phyloP scores from a whole-genome alignment of 2,888 invertebrate species.

The Platerodrilus igneus region DNA sequence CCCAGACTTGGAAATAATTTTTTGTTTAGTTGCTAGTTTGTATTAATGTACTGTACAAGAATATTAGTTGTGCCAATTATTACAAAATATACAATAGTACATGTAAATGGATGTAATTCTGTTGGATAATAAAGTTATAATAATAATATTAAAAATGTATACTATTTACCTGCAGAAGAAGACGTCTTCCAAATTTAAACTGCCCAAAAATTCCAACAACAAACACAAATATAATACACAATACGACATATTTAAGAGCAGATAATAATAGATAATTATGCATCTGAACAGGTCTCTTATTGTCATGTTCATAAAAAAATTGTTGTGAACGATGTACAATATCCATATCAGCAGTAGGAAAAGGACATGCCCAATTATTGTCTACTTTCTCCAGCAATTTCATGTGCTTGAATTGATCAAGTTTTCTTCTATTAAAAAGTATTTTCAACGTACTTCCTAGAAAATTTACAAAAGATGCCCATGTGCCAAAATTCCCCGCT shows the following conservation, averaged over 20 bases:
- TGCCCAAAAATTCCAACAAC: slow-evolving; percentile 60
- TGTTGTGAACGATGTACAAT: slow-evolving; percentile 79
- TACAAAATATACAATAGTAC: no score
- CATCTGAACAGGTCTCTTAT: slow-evolving; percentile 73
- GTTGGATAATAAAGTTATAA: no score
- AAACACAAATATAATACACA: slow-evolving; percentile 53
- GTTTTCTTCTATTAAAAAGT: slow-evolving; percentile 60
- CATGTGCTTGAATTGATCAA: background rate
- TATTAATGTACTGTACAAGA: no score
- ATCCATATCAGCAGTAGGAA: slow-evolving; percentile 77
- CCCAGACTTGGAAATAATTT: no score
- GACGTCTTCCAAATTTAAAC: slow-evolving; percentile 55
- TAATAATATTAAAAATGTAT: no score
- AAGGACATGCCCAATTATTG: slow-evolving; percentile 57
- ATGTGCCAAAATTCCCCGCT: slow-evolving; percentile 78
- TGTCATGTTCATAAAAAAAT: slow-evolving; percentile 61
- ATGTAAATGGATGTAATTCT: no score
- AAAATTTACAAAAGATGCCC: slow-evolving; percentile 80
- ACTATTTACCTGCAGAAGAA: no score
- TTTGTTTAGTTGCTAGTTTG: no score
- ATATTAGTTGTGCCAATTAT: no score
- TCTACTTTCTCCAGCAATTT: slow-evolving; percentile 2
- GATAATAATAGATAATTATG: slow-evolving; percentile 58
- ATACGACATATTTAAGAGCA: slow-evolving; percentile 51
- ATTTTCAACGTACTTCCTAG: slow-evolving; percentile 59